Evolutionary conservation across 2,113 vertebrate genomes (phyloP), one percentile per base, ranked within the genome.

Genomic region (Rhinogobius similis): DNA sequence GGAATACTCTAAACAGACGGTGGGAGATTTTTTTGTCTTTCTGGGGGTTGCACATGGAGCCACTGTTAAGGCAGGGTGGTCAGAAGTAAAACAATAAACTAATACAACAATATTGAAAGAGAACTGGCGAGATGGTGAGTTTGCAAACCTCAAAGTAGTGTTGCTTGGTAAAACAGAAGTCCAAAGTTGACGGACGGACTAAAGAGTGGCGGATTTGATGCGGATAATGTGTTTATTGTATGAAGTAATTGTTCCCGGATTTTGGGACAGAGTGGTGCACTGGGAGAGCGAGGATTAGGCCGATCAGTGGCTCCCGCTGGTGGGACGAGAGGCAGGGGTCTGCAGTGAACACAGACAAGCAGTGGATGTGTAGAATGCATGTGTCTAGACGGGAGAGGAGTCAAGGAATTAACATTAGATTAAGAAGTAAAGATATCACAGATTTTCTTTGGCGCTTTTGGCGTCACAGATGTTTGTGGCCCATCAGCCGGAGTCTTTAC

Each of bases 161-260:
- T 72, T 48, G 48, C 70, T 72, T 84, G 76, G 68, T 68, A 1
- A 65, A 23, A 53, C 72, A 61, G 61, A 58, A 56, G 59, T 62
- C 39, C 52, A 32, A 27, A 50, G 81, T 59, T 56, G 68, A 69
- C 44, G 24, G 29, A 21, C 46, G 50, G 79, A 74, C 67, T 62
- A 38, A 3, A 74, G 32, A 72, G 83, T 63, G 66, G 68, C 0
- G 46, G 82, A 79, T 87, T 83, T 75, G 79, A 58, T 58, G 55
- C 77, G 82, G 82, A 83, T 85, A 86, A 88, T 82, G 62, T 82
- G 67, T 83, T 88, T 85, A 86, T 87, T 82, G 74, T 86, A 71
- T 38, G 39, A 23, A 72, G 73, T 88, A 86, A 88, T 85, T 90
- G 86, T 87, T 82, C 9, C 65, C 82, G 82, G 74, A 89, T 83